Conservation (phyloP, 2,113 vertebrate species). For the Cygnus buccinator region DNA sequence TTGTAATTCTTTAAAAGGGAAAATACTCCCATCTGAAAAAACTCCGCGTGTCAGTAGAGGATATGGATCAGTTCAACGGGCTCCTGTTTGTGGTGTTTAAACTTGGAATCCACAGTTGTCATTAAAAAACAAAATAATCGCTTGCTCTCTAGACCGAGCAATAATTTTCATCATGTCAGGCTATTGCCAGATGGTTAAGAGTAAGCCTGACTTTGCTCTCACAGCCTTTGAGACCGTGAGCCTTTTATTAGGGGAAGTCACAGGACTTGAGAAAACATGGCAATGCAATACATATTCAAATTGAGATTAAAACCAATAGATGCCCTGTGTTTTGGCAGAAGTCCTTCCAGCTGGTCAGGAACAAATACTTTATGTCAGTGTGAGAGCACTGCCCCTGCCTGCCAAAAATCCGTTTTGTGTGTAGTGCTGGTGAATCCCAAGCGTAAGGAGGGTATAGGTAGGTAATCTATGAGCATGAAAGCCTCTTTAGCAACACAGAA, state of each 20-base stretch:
- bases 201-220: background rate
- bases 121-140: background rate
- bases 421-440: background rate
- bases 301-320: background rate
- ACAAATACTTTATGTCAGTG: background rate
- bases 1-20: background rate
- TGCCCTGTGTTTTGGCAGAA: background rate
- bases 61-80: background rate
- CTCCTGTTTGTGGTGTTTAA: background rate
- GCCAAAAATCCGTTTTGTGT: background rate
- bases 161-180: background rate
- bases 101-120: background rate
- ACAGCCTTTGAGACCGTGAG: background rate
- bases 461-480: too few species aligned
- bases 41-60: background rate
- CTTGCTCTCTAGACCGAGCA: background rate
- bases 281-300: background rate
- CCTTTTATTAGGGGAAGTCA: background rate
- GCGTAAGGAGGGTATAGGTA: background rate
- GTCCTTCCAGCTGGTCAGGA: background rate
- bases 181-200: background rate
- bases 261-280: background rate
- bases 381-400: background rate
- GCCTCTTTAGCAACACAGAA: too few species aligned
- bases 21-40: background rate